Evolutionary conservation across 2,113 vertebrate species (phyloP), one percentile per base, ranked within the genome.

Genomic region (Barnardius zonarius): DNA sequence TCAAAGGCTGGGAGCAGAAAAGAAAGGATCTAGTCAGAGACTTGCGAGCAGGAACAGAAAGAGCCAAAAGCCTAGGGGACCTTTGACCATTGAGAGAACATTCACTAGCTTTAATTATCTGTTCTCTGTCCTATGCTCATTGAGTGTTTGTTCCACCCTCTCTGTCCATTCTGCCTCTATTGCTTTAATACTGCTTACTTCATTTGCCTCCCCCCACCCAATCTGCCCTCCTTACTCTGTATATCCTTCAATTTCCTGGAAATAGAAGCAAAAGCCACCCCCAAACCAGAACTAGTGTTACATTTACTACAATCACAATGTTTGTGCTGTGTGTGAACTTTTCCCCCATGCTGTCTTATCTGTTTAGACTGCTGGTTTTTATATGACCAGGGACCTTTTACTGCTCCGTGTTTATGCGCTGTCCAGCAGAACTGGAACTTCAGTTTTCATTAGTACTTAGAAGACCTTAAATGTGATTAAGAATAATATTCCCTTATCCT

Each of bases 271-370:
- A 67, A 95, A 93, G 48, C 75, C 33, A 90, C 52, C 33, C 11
- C 52, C 11, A 61, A 57, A 83, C 33, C 28, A 76, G 78, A 69
- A 13, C 54, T 90, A 8, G 66, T 86, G 67, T 88, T 92, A 62
- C 2, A 11, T 90, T 96, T 88, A 77, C 75, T 91, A 31, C 48
- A 69, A 2, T 69, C 39, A 12, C 5, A 11, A 59, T 94, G 90
- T 90, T 95, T 92, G 79, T 86, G 80, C 80, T 86, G 20, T 67
- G 22, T 74, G 81, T 90, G 94, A 92, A 92, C 95, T 96, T 95
- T 93, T 63, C 75, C 83, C 90, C 46, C 61, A 20, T 51, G 55
- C 61, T 90, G 74, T 72, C 74, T 85, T 94, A 91, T 48, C 79
- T 90, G 68, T 92, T 92, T 67, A 83, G 85, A 31, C 79, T 88